phyloP scores from a whole-genome alignment of 2,113 vertebrate genomes.

The Callocephalon fimbriatum region DNA sequence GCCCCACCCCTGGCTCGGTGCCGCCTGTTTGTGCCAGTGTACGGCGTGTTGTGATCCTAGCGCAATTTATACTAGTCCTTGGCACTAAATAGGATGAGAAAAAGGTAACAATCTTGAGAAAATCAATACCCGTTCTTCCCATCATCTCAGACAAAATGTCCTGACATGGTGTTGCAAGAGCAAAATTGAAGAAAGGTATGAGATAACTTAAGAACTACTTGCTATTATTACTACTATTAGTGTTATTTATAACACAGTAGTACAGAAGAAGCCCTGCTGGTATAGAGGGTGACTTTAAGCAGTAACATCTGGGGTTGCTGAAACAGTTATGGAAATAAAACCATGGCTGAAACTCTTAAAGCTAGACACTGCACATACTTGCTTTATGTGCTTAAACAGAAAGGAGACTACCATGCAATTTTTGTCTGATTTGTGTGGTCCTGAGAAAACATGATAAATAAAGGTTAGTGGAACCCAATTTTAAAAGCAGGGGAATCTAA shows the following conservation, averaged over 20 bases:
- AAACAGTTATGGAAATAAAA: neutral
- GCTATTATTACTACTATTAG: neutral
- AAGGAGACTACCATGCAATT: neutral
- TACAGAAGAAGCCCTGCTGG: neutral
- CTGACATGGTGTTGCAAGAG: neutral
- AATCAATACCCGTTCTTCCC: neutral
- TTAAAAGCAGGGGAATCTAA: neutral
- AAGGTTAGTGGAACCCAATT: neutral
- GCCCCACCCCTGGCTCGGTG: neutral
- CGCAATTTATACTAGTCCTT: neutral
- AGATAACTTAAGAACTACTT: neutral
- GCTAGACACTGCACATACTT: neutral
- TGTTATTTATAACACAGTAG: neutral
- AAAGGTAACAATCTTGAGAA: neutral
- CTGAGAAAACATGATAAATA: neutral
- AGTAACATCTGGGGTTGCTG: neutral
- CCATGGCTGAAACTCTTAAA: neutral
- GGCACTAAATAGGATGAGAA: neutral
- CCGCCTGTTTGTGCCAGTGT: neutral
- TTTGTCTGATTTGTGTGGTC: neutral
- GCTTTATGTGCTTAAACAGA: neutral
- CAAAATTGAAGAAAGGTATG: neutral
- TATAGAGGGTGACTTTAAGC: neutral
- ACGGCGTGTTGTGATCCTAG: rapidly evolving
- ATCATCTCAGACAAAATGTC: neutral